A percentile compares a stretch with the other conserved stretches of the same genome.
Conservation (phyloP, 2,113 vertebrate genomes). For the Macheiramphus alcinus region DNA sequence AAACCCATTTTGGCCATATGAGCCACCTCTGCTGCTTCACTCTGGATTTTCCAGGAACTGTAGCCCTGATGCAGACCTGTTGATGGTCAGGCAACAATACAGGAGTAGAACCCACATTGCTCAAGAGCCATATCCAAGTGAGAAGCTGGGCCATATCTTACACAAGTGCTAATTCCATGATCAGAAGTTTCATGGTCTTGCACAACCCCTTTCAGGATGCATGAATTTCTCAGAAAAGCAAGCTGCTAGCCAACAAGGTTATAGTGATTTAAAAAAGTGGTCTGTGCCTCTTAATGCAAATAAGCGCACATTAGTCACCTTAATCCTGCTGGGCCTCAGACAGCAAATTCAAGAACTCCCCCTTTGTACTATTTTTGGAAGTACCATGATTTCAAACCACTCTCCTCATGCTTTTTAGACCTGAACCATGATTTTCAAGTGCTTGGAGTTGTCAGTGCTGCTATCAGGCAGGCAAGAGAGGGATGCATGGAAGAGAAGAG, state of each 20-base stretch:
- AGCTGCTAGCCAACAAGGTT: background rate
- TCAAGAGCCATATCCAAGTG: background rate
- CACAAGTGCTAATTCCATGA: too few relatives aligned
- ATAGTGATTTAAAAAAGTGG: background rate
- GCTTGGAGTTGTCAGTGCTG: background rate
- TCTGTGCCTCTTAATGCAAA: background rate
- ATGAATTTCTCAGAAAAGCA: background rate
- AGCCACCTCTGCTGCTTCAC: background rate
- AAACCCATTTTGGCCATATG: background rate
- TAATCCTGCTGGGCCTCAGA: background rate
- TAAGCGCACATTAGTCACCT: background rate
- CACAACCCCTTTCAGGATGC: background rate
- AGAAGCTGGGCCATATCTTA: background rate
- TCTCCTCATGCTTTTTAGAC: background rate
- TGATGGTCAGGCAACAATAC: background rate
- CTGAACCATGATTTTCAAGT: background rate
- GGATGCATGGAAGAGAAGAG: background rate
- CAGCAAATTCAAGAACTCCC: background rate
- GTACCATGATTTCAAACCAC: background rate
- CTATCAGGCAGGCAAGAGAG: background rate
- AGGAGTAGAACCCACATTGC: background rate
- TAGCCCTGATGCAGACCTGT: fast-evolving
- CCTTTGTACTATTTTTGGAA: background rate
- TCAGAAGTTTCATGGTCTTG: background rate
- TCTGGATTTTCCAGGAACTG: background rate